These are phyloP conservation scores for Heteromormyrus szaboi DNA, from an alignment of 2,797 vertebrate species.

Conservation along the genomic window DNA sequence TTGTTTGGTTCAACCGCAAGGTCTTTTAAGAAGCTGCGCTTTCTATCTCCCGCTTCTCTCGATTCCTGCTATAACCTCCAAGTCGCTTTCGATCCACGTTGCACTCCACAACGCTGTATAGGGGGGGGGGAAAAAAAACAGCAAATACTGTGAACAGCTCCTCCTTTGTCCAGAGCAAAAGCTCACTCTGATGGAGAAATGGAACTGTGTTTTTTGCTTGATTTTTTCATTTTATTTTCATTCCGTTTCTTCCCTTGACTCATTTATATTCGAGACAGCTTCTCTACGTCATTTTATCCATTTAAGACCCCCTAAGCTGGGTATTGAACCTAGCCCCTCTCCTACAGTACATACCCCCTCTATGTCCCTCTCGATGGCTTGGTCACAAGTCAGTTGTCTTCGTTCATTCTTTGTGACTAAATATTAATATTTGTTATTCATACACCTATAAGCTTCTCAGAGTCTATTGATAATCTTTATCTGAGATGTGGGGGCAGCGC, in stretches of 20 bases:
- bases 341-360: background rate
- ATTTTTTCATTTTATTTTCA: background rate
- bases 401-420: background rate
- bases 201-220: background rate
- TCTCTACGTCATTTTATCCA: background rate
- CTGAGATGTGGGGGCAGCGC: background rate
- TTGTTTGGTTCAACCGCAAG: background rate
- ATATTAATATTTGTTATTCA: background rate
- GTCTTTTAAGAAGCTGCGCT: background rate
- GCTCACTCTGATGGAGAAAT: background rate
- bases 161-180: background rate
- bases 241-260: background rate
- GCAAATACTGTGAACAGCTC: background rate
- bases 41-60: no score
- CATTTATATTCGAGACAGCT: background rate
- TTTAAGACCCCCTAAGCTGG: background rate
- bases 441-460: background rate
- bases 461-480: background rate
- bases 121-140: background rate
- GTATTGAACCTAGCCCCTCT: background rate
- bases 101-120: background rate
- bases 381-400: background rate
- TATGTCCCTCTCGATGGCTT: background rate
- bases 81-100: background rate
- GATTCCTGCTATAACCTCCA: background rate